Evolutionary conservation across 1,140 invertebrate species (phyloP).

Genomic region (Heliconius himera): DNA sequence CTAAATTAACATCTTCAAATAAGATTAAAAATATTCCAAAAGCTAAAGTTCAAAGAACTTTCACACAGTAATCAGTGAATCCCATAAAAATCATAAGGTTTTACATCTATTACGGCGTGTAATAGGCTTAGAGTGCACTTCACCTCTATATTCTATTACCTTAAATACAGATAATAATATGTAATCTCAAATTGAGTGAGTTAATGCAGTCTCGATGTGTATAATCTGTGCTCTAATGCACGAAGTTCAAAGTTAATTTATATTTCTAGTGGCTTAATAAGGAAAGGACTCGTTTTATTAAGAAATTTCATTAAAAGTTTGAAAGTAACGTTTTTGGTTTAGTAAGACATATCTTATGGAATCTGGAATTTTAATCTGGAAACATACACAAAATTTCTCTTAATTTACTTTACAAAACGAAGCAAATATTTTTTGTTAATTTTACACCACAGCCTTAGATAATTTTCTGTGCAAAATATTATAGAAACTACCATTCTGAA

Average conservation of each 20-base stretch:
- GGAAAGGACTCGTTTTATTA: neutral
- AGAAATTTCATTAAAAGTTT: neutral
- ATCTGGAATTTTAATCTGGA: too few relatives aligned
- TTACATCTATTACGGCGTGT: slow-evolving; percentile 9
- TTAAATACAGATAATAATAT: slow-evolving; percentile 20
- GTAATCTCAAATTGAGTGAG: slow-evolving; percentile 18
- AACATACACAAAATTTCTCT: neutral
- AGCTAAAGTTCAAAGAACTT: neutral
- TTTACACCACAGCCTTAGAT: too few relatives aligned
- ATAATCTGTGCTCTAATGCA: neutral
- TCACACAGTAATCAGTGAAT: slow-evolving; percentile 14
- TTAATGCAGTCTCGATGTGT: neutral
- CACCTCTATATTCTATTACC: slow-evolving; percentile 7
- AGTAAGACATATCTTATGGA: too few relatives aligned
- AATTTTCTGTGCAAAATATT: too few relatives aligned
- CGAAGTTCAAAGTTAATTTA: neutral
- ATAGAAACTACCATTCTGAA: too few relatives aligned
- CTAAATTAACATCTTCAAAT: neutral
- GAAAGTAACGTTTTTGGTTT: neutral
- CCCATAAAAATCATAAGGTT: slow-evolving; percentile 14
- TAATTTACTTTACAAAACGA: neutral
- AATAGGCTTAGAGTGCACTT: slow-evolving; percentile 29
- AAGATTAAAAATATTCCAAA: neutral
- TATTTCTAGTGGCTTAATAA: slow-evolving; percentile 5
- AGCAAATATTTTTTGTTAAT: too few relatives aligned